Conservation (phyloP, 1,140 invertebrate genomes). For the Drusus annulatus region DNA sequence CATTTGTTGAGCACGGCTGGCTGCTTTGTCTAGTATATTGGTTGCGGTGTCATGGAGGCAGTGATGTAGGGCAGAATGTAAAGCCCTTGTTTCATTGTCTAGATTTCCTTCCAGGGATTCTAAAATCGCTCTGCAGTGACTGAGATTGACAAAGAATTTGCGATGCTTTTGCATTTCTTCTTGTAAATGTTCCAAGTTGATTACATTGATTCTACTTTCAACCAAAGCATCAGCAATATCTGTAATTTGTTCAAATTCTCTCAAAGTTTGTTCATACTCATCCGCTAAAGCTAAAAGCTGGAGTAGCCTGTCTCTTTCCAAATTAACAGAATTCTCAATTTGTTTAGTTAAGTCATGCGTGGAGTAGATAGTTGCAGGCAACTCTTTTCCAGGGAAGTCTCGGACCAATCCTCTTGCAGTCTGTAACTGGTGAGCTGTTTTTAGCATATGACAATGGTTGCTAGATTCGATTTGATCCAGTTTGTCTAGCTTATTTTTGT, state of each 20-base stretch:
- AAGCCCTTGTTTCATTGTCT: constrained; percentile 82
- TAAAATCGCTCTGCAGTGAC: constrained; percentile 86
- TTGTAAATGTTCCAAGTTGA: constrained; percentile 82
- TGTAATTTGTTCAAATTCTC: constrained; percentile 88
- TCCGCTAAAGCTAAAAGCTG: constrained; percentile 82
- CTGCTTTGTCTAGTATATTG: constrained; percentile 83
- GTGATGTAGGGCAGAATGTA: constrained; percentile 82
- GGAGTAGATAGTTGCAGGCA: constrained; percentile 77
- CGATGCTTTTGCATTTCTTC: constrained; percentile 91
- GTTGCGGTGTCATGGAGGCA: constrained; percentile 82
- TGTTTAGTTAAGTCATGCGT: constrained; percentile 78
- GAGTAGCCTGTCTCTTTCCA: constrained; percentile 81
- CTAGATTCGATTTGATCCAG: constrained; percentile 77
- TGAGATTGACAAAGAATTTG: constrained; percentile 90
- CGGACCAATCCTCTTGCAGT: constrained; percentile 72
- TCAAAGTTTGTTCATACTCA: constrained; percentile 89
- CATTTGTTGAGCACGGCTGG: constrained; percentile 84
- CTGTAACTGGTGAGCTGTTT: constrained; percentile 70
- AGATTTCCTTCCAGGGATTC: constrained; percentile 89
- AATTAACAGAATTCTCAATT: constrained; percentile 77
- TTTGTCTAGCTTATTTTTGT: constrained; percentile 75
- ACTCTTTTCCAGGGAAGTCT: constrained; percentile 76
- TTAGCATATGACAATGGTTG: constrained; percentile 72
- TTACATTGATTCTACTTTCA: constrained; percentile 81
- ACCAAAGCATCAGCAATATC: constrained; percentile 85